Conservation (phyloP, 2,797 vertebrate genomes). For the Psittacula derbiana region DNA sequence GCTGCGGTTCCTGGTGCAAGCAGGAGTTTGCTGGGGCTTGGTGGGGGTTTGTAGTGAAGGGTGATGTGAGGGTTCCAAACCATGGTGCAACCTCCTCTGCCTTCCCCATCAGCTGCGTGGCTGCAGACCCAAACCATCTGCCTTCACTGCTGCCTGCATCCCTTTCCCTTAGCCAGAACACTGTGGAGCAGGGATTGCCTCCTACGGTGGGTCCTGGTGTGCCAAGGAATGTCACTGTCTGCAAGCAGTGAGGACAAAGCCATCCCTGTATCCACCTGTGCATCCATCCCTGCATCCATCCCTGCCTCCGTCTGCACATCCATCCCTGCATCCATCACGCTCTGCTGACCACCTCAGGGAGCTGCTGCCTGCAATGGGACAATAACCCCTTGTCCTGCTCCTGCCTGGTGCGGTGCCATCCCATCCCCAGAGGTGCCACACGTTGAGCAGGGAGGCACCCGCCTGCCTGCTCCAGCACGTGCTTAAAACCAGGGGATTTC, state of each 20-base stretch:
- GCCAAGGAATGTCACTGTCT: not conserved
- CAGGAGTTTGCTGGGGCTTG: not conserved
- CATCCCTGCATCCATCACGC: not conserved
- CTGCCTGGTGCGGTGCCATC: not conserved
- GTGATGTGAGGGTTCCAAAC: rapidly evolving
- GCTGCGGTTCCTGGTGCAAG: not conserved
- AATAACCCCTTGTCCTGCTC: not conserved
- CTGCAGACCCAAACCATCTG: rapidly evolving
- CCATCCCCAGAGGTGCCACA: not conserved
- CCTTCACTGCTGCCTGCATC: not conserved
- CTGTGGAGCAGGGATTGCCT: rapidly evolving
- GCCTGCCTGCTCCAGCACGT: not conserved
- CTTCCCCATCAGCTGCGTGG: not conserved
- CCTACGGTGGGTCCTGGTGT: rapidly evolving
- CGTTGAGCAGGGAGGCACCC: rapidly evolving
- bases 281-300: too few relatives aligned
- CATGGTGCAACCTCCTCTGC: rapidly evolving
- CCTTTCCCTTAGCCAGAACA: not conserved
- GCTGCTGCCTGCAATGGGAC: not conserved
- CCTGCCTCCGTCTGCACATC: too few relatives aligned
- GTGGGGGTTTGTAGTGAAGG: not conserved
- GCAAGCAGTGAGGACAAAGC: not conserved
- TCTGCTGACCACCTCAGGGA: not conserved
- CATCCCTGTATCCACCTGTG: not conserved
- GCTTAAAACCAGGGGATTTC: not conserved